phyloP scores from a whole-genome alignment of 2,797 vertebrate genomes.

The Sebastes cheni region DNA sequence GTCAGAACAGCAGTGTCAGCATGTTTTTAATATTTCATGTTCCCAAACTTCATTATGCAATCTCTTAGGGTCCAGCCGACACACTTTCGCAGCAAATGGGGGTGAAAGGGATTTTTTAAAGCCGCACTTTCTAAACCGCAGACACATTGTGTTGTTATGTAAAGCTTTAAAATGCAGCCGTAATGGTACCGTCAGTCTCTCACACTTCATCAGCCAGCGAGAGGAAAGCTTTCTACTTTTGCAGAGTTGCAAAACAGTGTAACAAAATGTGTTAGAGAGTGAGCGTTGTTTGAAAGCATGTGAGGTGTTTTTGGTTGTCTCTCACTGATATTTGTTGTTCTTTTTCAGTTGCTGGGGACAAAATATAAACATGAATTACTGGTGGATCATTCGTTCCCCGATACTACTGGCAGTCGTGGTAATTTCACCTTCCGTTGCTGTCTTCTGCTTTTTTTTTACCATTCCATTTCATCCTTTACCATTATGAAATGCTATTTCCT shows the following conservation, averaged over 20 bases:
- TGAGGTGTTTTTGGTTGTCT: neutral
- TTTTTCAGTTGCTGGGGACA: conserved; percentile 90
- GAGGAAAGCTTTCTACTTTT: neutral
- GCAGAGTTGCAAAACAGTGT: neutral
- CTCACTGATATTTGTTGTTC: conserved; percentile 10
- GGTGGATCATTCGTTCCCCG: conserved; percentile 96
- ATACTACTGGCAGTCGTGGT: conserved; percentile 94
- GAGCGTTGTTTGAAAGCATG: neutral
- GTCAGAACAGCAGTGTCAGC: conserved; percentile 1
- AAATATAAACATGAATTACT: conserved; percentile 93
- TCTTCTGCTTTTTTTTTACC: neutral
- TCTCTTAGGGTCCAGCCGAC: neutral
- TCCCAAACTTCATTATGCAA: neutral
- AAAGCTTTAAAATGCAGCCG: conserved; percentile 25
- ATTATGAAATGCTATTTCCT: neutral
- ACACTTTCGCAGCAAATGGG: neutral
- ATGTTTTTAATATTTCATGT: conserved; percentile 30
- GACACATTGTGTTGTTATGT: conserved; percentile 17
- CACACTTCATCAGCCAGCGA: neutral
- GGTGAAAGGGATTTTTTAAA: conserved; percentile 8
- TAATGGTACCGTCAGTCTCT: neutral
- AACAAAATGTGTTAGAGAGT: neutral
- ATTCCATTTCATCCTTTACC: neutral
- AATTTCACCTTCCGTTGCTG: conserved; percentile 59
- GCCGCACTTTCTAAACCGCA: neutral